Evolutionary conservation across 1,140 invertebrate genomes (phyloP).

Genomic region (Nasonia giraulti): DNA sequence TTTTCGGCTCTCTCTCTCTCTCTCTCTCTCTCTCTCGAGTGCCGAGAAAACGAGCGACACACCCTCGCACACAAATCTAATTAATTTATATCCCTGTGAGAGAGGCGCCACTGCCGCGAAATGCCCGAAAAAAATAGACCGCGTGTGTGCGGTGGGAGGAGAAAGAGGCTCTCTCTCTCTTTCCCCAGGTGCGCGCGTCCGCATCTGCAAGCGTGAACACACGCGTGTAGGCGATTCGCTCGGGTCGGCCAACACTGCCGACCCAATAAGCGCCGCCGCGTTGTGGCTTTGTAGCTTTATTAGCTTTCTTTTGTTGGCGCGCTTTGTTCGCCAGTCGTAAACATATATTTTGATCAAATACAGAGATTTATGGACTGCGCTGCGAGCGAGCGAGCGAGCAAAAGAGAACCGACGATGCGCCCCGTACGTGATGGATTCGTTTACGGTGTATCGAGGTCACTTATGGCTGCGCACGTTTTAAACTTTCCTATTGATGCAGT

Average conservation of each 20-base stretch:
- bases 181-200: neutral
- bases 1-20: constrained; percentile 1
- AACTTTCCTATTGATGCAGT: neutral
- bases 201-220: neutral
- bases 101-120: constrained; percentile 66
- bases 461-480: neutral
- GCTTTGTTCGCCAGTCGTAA: constrained; percentile 31
- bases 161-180: neutral
- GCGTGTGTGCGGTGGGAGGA: constrained; percentile 20
- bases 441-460: neutral
- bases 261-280: constrained; percentile 27
- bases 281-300: constrained; percentile 38
- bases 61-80: constrained; percentile 74
- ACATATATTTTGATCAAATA: constrained; percentile 49
- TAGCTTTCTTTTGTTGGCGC: constrained; percentile 37
- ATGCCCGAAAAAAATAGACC: constrained; percentile 1
- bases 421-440: constrained; percentile 9
- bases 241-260: neutral
- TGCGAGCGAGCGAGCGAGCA: neutral
- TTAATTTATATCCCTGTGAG: constrained; percentile 70
- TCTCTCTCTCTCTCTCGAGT: neutral
- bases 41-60: constrained; percentile 62
- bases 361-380: constrained; percentile 15
- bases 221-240: constrained; percentile 26
- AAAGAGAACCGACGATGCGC: neutral